Conservation (phyloP, 1,140 invertebrate genomes). For the Colletes latitarsis region DNA sequence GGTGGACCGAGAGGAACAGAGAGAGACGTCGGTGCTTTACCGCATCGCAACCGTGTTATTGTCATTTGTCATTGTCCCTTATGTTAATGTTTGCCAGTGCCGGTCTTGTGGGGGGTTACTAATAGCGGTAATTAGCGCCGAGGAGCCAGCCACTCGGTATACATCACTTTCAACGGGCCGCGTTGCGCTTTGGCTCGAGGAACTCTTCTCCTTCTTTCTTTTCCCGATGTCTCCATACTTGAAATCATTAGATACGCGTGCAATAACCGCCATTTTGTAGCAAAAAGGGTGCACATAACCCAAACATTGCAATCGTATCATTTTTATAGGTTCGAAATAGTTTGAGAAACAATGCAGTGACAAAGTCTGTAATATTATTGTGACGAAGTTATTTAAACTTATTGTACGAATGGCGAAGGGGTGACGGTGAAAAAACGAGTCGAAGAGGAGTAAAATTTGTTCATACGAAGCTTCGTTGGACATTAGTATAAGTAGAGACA, state of each 20-base stretch:
- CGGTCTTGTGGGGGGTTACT: conserved; percentile 58
- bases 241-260: not conserved
- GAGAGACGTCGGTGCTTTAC: conserved; percentile 49
- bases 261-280: not conserved
- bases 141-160: conserved; percentile 61
- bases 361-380: too few species aligned
- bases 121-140: conserved; percentile 67
- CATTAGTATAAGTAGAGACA: too few species aligned
- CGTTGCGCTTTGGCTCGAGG: conserved; percentile 30
- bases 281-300: not conserved
- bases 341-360: too few species aligned
- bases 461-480: too few species aligned
- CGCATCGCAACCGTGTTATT: conserved; percentile 61
- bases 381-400: too few species aligned
- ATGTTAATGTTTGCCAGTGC: conserved; percentile 64
- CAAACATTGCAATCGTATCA: too few species aligned
- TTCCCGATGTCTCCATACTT: not conserved
- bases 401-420: too few species aligned
- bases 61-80: conserved; percentile 68
- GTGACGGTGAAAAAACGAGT: too few species aligned
- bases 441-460: too few species aligned
- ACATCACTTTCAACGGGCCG: conserved; percentile 63
- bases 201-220: conserved; percentile 13
- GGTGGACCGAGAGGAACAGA: not conserved
- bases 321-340: too few species aligned